phyloP scores from a whole-genome alignment of 2,797 vertebrate genomes.

The Muscicapa comitata region DNA sequence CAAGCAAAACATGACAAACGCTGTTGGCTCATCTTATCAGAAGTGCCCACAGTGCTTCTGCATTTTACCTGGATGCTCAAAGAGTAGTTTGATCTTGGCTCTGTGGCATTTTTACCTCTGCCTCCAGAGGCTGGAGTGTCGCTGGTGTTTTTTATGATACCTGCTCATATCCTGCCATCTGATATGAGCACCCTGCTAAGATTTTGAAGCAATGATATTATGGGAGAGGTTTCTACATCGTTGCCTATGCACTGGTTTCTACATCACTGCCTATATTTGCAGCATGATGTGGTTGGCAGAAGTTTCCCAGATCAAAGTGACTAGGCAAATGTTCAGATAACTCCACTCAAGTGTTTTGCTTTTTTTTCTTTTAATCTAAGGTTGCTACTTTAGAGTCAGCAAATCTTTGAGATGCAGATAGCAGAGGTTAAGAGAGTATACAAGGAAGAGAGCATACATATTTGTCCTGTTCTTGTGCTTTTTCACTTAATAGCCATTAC shows the following conservation, averaged over 20 bases:
- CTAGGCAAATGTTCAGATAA: not conserved
- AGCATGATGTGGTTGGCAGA: not conserved
- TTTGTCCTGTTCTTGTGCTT: not conserved
- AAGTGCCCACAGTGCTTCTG: not conserved
- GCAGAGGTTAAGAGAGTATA: not conserved
- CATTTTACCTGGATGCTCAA: not conserved
- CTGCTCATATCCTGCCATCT: not conserved
- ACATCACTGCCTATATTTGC: not conserved
- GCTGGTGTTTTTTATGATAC: not conserved
- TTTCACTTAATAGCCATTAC: constrained; percentile 26
- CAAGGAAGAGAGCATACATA: not conserved
- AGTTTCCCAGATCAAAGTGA: not conserved
- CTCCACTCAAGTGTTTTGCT: not conserved
- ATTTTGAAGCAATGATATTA: not conserved
- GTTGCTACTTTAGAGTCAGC: not conserved
- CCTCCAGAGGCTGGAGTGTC: not conserved
- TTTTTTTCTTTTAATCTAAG: not conserved
- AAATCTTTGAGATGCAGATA: not conserved
- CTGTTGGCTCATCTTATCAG: not conserved
- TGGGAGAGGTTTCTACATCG: not conserved
- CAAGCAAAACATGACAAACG: not conserved
- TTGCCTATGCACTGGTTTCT: not conserved
- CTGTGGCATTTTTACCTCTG: not conserved
- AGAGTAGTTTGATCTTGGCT: not conserved
- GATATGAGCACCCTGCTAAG: not conserved